Conservation (phyloP, 2,113 vertebrate species). For the Zootoca vivipara region DNA sequence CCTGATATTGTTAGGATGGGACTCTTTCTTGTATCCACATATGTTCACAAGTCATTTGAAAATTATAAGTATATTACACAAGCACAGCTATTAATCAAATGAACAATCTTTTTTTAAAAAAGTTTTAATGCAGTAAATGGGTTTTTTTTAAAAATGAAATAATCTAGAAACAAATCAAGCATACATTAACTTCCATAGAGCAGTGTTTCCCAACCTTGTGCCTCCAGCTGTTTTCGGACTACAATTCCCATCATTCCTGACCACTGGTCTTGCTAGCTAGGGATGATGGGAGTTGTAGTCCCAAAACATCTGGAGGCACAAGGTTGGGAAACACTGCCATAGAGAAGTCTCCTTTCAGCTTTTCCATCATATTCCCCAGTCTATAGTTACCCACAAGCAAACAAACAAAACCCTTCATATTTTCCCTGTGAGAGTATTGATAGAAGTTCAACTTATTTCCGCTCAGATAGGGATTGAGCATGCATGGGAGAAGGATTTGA, state of each 20-base stretch:
- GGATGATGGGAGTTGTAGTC: too few relatives aligned
- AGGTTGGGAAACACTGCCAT: too few relatives aligned
- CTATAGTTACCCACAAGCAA: background rate
- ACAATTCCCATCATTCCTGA: too few relatives aligned
- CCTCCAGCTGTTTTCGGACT: too few relatives aligned
- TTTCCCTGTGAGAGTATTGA: background rate
- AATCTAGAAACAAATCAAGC: background rate
- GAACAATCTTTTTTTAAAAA: background rate
- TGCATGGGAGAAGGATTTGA: too few relatives aligned
- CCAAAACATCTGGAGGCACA: too few relatives aligned
- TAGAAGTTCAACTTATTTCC: background rate
- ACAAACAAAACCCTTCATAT: background rate
- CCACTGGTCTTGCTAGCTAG: too few relatives aligned
- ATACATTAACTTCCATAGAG: background rate
- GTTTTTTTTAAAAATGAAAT: background rate
- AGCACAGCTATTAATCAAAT: background rate
- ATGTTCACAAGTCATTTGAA: background rate
- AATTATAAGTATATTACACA: background rate
- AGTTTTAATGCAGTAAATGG: background rate
- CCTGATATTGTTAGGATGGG: background rate
- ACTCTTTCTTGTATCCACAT: background rate
- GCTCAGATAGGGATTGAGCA: background rate
- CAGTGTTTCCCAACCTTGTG: too few relatives aligned
- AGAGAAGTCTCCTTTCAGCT: background rate
- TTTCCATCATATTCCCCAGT: background rate